Conservation (phyloP, 2,888 invertebrate species). For the Caenorhabditis imperialis region DNA sequence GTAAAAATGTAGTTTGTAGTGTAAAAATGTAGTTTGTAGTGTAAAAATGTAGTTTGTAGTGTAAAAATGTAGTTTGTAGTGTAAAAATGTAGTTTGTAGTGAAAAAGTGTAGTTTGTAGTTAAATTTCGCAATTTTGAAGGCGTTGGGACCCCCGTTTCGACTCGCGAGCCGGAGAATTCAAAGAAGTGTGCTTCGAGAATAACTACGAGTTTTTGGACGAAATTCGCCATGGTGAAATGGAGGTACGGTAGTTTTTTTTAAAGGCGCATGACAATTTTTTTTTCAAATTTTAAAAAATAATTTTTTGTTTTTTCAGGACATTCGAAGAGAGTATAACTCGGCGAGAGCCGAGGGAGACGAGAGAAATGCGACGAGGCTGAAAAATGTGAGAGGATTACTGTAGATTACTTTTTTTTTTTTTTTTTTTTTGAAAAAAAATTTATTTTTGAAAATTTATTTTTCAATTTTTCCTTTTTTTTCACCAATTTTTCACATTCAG, state of each 20-base stretch:
- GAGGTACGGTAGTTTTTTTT: slow-evolving; percentile 57
- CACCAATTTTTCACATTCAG: slow-evolving; percentile 14
- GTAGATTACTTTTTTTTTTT: too few relatives aligned
- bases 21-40: too few relatives aligned
- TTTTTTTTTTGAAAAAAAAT: neutral
- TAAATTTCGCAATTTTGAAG: slow-evolving; percentile 18
- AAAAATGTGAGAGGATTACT: slow-evolving; percentile 37
- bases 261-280: too few relatives aligned
- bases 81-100: too few relatives aligned
- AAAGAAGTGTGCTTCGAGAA: slow-evolving; percentile 68
- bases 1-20: too few relatives aligned
- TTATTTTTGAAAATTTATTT: too few relatives aligned
- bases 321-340: slow-evolving; percentile 34
- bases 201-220: slow-evolving; percentile 73
- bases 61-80: too few relatives aligned
- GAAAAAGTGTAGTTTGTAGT: too few relatives aligned
- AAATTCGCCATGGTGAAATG: slow-evolving; percentile 66
- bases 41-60: too few relatives aligned
- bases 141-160: slow-evolving; percentile 74
- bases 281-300: too few relatives aligned
- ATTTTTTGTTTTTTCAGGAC: slow-evolving; percentile 42
- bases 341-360: slow-evolving; percentile 31
- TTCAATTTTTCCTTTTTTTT: too few relatives aligned
- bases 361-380: slow-evolving; percentile 26
- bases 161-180: slow-evolving; percentile 69